phyloP scores from a whole-genome alignment of 2,888 invertebrate genomes.

The Tachystola acroxantha region DNA sequence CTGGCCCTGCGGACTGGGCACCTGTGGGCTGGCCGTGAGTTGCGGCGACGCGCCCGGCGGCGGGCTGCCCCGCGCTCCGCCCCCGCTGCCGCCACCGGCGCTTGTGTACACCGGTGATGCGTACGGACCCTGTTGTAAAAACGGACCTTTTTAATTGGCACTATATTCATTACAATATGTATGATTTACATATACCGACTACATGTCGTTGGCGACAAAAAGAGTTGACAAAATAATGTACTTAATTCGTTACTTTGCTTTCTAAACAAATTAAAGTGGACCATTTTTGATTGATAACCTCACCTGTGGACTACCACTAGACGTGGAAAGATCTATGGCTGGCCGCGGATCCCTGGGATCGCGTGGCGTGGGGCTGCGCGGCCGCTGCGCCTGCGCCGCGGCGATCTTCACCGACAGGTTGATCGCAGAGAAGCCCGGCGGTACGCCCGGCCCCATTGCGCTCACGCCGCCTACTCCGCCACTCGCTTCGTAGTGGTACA shows the following conservation, averaged over 20 bases:
- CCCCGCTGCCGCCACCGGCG: conserved; percentile 84
- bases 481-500: conserved; percentile 87
- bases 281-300: conserved; percentile 26
- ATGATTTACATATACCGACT: no score
- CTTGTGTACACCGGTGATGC: conserved; percentile 87
- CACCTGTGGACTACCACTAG: conserved; percentile 93
- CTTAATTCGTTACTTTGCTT: neutral
- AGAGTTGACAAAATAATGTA: no score
- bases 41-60: conserved; percentile 91
- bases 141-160: conserved; percentile 34
- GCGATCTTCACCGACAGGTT: conserved; percentile 92
- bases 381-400: conserved; percentile 83
- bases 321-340: conserved; percentile 91
- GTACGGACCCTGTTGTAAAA: conserved; percentile 83
- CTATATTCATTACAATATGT: neutral
- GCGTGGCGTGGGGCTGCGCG: conserved; percentile 85
- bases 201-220: no score
- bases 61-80: conserved; percentile 87
- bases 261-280: neutral
- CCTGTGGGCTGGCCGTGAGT: conserved; percentile 91
- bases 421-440: conserved; percentile 88
- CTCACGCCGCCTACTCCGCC: conserved; percentile 78
- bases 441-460: conserved; percentile 83
- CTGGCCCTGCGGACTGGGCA: conserved; percentile 94
- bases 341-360: conserved; percentile 89